Percentiles rank a stretch among this genome's conserved stretches.
phyloP scores from a whole-genome alignment of 2,888 invertebrate genomes.

The Ectemnius cavifrons region DNA sequence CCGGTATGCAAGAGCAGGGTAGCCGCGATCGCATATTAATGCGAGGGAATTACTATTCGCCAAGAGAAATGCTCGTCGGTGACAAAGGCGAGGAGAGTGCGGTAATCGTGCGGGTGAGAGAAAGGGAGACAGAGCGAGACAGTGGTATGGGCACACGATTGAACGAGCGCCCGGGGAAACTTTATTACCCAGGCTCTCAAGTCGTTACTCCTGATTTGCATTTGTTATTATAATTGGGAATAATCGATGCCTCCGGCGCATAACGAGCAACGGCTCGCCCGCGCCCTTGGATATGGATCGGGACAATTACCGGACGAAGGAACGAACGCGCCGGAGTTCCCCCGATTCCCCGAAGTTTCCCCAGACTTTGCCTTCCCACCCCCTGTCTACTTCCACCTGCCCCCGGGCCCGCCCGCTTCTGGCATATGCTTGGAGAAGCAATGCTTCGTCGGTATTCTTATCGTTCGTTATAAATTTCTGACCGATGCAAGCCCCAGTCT shows the following conservation, averaged over 20 bases:
- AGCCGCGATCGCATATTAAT: conserved; percentile 5
- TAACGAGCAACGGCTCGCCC: conserved; percentile 54
- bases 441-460: neutral
- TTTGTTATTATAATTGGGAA: conserved; percentile 77
- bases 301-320: conserved; percentile 61
- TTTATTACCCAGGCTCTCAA: conserved; percentile 69
- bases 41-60: neutral
- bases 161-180: conserved; percentile 68
- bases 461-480: conserved; percentile 1
- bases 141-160: conserved; percentile 14
- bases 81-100: neutral
- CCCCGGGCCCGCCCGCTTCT: neutral
- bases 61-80: no score
- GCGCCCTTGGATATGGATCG: conserved; percentile 63
- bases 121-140: neutral
- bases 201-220: conserved; percentile 76
- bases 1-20: neutral
- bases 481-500: neutral
- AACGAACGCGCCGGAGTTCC: conserved; percentile 43
- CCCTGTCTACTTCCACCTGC: conserved; percentile 6
- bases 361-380: conserved; percentile 38
- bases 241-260: conserved; percentile 70
- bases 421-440: neutral
- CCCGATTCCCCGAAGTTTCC: conserved; percentile 55
- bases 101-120: conserved; percentile 1